phyloP scores from a whole-genome alignment of 2,888 invertebrate species.

The Iselma pallidipennis region DNA sequence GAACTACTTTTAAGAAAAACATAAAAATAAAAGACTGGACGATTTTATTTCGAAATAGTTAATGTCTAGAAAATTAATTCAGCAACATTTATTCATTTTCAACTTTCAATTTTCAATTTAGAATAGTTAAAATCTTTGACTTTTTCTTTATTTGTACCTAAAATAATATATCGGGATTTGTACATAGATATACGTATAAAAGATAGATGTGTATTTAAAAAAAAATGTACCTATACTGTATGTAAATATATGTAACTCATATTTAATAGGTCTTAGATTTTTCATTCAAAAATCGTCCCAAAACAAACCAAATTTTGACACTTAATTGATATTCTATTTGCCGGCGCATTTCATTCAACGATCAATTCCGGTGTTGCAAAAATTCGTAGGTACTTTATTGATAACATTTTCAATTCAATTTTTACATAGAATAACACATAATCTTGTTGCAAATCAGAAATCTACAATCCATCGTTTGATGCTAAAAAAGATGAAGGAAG shows the following conservation, averaged over 20 bases:
- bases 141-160: constrained; percentile 10
- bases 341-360: too few relatives aligned
- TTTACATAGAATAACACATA: too few relatives aligned
- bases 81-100: constrained; percentile 11
- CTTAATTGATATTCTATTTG: too few relatives aligned
- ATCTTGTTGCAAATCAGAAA: too few relatives aligned
- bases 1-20: constrained; percentile 4
- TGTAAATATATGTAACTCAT: constrained; percentile 29
- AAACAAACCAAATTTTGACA: too few relatives aligned
- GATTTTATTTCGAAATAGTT: constrained; percentile 19
- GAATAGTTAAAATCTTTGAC: too few relatives aligned
- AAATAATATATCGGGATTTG: constrained; percentile 21
- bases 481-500: too few relatives aligned
- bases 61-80: constrained; percentile 15
- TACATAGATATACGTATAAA: constrained; percentile 28
- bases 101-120: constrained; percentile 9
- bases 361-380: background rate
- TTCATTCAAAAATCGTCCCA: background rate
- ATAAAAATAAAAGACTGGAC: constrained; percentile 11
- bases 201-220: constrained; percentile 27
- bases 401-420: too few relatives aligned
- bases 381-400: too few relatives aligned
- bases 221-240: constrained; percentile 30
- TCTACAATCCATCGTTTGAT: too few relatives aligned
- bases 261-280: background rate